Base-by-base conservation (phyloP, 2,888 invertebrate species). In the Lordiphosa andalusiaca region DNA sequence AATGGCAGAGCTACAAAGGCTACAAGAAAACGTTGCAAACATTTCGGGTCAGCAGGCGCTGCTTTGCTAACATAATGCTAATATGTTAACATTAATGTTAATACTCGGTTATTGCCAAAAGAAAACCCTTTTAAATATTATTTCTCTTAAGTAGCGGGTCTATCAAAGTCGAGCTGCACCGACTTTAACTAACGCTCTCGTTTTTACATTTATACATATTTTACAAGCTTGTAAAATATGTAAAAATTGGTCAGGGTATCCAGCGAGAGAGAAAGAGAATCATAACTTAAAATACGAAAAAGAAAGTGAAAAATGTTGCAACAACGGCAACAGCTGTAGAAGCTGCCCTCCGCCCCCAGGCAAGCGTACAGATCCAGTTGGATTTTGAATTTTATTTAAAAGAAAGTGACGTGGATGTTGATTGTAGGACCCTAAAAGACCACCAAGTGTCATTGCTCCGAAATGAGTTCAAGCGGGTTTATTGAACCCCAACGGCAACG, bases 381-480 rank as follows among this genome's bases (percentile, higher is more conserved):
- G 44, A 33, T 42, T 48, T 49, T 36, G 38, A 33, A 25, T 36
- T 44, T 46, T 52, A 55, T 48, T 37, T 47, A 41, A 56, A 69
- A 65, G 83, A 78, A 74, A 82, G 83, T 69, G 62, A 63, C 64
- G 63, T 53, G 49, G 60, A 54, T 42, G 52, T 56, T 37, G 53
- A 38, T 38, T 10, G 23, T 16, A 38, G 55, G 7, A 49, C 48
- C 42, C 38, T 40, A 25, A 35, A 6, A 6, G 6, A 6, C 23
- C 48, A 48, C 12, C 55, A 44, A 66, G 70, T 84, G 85, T 85
- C 85, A 85, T 73, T 85, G 82, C 67, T 65, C 82, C 63, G 67
- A 60, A 82, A 68, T 71, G 70, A 70, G 85, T 84, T 84, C 71
- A 78, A 50, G 39, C 53, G 41, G 63, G 83, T 85, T 76, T 73